Percentiles rank a stretch among this genome's conserved stretches.
Conservation (phyloP, 2,888 invertebrate species). For the Cephus sareptanus region DNA sequence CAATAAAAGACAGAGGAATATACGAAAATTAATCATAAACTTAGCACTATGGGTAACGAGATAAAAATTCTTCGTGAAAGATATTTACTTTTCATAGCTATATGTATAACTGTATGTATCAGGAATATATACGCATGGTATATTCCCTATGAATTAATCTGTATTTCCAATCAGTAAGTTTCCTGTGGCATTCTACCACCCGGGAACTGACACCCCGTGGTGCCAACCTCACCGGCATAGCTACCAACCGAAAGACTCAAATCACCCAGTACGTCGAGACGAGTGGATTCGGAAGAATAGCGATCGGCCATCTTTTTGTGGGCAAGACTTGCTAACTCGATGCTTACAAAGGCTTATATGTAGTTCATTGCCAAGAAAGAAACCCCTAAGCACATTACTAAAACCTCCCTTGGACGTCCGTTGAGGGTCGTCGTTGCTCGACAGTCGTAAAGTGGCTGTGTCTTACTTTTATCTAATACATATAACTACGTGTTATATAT, state of each 20-base stretch:
- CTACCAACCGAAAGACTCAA: neutral
- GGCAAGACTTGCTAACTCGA: conserved; percentile 38
- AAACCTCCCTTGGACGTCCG: conserved; percentile 47
- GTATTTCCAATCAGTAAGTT: neutral
- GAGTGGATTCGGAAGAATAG: neutral
- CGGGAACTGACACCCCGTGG: neutral
- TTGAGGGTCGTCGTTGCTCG: conserved; percentile 47
- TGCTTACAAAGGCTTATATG: conserved; percentile 57
- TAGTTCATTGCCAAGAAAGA: conserved; percentile 59
- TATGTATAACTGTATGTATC: neutral
- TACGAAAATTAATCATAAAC: neutral
- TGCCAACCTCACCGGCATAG: neutral
- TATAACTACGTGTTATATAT: neutral
- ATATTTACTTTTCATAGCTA: neutral
- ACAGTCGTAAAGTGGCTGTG: neutral
- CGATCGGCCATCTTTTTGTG: neutral
- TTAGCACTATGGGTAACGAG: neutral
- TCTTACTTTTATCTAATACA: neutral
- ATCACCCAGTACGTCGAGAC: neutral
- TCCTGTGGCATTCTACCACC: neutral
- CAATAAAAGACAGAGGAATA: neutral
- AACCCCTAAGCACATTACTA: conserved; percentile 62
- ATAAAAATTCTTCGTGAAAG: neutral
- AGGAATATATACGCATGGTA: neutral
- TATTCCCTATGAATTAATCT: neutral